These are phyloP conservation scores for Porites lutea DNA, from an alignment of 64 coral and sea anemone genomes.

Conservation along the genomic window DNA sequence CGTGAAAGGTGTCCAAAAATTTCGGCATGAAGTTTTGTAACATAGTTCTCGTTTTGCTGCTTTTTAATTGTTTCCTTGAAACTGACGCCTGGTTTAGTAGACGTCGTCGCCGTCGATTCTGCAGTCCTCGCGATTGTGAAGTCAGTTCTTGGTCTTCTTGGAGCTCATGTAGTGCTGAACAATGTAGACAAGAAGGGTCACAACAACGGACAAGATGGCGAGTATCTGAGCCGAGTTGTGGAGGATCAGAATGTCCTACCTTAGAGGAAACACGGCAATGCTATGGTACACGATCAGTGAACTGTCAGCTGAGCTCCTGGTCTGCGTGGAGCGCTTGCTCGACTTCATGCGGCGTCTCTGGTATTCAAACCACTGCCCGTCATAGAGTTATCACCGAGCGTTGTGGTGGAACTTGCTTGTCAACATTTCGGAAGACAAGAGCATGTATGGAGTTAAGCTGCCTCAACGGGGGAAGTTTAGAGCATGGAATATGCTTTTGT, in stretches of 20 bases:
- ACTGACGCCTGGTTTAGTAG: background rate
- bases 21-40: too few relatives aligned
- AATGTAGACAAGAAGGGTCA: background rate
- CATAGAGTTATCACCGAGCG: background rate
- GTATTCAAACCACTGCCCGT: background rate
- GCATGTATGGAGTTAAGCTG: background rate
- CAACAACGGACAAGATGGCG: background rate
- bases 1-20: too few relatives aligned
- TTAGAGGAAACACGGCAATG: background rate
- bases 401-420: background rate
- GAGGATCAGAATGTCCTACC: background rate
- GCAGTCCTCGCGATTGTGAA: background rate
- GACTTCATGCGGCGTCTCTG: background rate
- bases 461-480: constrained; percentile 1
- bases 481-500: background rate
- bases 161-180: background rate
- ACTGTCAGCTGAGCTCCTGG: constrained; percentile 10
- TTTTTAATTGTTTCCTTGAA: background rate
- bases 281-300: background rate
- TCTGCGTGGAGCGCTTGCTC: background rate
- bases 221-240: background rate
- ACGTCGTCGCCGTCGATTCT: background rate
- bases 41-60: background rate
- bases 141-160: constrained; percentile 15
- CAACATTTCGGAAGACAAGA: background rate